These are phyloP conservation scores for Mellilla xanthometata DNA, from an alignment of 2,888 invertebrate species.

Conservation along the genomic window DNA sequence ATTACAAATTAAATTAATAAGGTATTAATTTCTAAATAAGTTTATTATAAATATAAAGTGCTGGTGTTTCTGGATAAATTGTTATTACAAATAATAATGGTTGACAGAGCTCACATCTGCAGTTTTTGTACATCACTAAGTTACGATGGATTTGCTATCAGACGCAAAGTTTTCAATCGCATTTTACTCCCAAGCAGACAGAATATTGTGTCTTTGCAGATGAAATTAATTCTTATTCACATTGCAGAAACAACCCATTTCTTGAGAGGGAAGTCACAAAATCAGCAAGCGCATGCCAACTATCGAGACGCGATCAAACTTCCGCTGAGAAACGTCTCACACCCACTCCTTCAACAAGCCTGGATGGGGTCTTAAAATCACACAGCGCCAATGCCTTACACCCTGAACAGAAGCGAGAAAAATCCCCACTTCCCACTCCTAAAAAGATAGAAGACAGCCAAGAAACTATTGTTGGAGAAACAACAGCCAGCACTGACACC, in stretches of 20 bases:
- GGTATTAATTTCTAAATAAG: no score
- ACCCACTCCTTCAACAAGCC: constrained; percentile 42
- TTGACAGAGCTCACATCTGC: no score
- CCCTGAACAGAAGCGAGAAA: constrained; percentile 46
- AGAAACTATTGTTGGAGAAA: constrained; percentile 52
- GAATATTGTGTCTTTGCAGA: no score
- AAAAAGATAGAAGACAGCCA: constrained; percentile 55
- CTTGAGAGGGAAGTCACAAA: constrained; percentile 84
- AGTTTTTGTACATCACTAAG: no score
- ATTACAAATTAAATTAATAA: no score
- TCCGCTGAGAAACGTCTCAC: constrained; percentile 55
- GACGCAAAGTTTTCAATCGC: no score
- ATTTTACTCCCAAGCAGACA: no score
- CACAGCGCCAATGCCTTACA: constrained; percentile 72
- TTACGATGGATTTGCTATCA: no score
- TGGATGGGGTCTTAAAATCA: constrained; percentile 70
- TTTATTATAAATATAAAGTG: no score
- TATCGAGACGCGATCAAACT: constrained; percentile 65
- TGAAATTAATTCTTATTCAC: no score
- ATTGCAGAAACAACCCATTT: constrained; percentile 74
- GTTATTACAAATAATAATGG: no score
- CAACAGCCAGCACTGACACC: constrained; percentile 61
- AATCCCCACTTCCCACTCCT: constrained; percentile 24
- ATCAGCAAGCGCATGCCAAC: constrained; percentile 84
- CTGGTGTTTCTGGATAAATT: no score